Conservation (phyloP, 1,140 invertebrate genomes). For the Sycobia sp. region DNA sequence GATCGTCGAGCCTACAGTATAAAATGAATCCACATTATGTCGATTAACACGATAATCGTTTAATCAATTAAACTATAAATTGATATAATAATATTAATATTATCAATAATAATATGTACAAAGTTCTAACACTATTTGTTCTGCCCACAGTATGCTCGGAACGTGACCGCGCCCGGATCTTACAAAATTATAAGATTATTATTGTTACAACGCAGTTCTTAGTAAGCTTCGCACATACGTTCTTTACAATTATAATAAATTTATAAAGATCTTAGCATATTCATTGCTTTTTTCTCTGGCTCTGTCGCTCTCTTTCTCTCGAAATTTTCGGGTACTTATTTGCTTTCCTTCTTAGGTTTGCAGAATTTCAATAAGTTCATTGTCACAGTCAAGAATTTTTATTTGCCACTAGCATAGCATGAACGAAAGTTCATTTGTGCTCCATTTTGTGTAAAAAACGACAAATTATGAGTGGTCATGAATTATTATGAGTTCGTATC, state of each 20-base stretch:
- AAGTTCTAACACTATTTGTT: constrained; percentile 47
- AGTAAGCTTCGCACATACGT: constrained; percentile 6
- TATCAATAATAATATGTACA: constrained; percentile 57
- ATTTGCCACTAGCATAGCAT: not conserved
- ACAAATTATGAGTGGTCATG: constrained; percentile 38
- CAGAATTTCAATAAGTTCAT: constrained; percentile 24
- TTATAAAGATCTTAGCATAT: constrained; percentile 28
- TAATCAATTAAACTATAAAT: constrained; percentile 54
- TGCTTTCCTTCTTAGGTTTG: constrained; percentile 35
- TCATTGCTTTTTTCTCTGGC: constrained; percentile 22
- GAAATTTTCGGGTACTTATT: constrained; percentile 25
- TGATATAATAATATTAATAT: constrained; percentile 52
- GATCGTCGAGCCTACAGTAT: constrained; percentile 42
- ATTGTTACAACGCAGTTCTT: constrained; percentile 18
- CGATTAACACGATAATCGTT: constrained; percentile 49
- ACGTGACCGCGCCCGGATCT: constrained; percentile 43
- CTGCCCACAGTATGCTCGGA: constrained; percentile 43
- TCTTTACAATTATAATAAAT: constrained; percentile 24
- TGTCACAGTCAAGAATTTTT: constrained; percentile 4
- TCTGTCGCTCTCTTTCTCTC: not conserved
- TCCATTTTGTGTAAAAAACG: constrained; percentile 34
- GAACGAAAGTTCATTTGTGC: constrained; percentile 15
- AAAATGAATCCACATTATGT: constrained; percentile 51
- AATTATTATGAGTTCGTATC: constrained; percentile 15
- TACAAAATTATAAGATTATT: constrained; percentile 49